Percentiles rank a stretch among this genome's conserved stretches.
Conservation (phyloP, 2,797 vertebrate genomes). For the Girardinus metallicus region DNA sequence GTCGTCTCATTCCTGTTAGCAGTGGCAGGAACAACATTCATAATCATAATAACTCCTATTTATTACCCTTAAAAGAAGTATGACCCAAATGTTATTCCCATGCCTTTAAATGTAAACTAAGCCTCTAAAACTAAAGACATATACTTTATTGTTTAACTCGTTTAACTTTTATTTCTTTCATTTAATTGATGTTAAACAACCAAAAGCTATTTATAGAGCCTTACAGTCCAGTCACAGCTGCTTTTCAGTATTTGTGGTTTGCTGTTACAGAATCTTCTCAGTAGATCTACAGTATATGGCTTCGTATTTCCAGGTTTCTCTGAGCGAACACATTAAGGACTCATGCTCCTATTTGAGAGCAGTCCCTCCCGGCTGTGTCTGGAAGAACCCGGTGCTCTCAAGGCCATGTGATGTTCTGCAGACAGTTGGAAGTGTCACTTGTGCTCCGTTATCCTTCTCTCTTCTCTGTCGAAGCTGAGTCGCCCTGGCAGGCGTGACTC, state of each 20-base stretch:
- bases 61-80: not conserved
- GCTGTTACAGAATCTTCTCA: conserved; percentile 36
- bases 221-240: conserved; percentile 25
- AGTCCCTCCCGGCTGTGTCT: conserved; percentile 56
- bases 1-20: too few relatives aligned
- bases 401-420: conserved; percentile 67
- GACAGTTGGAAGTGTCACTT: conserved; percentile 74
- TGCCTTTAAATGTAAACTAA: not conserved
- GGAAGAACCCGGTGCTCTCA: conserved; percentile 49
- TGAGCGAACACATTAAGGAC: conserved; percentile 47
- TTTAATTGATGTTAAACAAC: conserved; percentile 11
- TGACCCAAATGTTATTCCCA: not conserved
- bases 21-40: not conserved
- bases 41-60: not conserved
- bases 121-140: not conserved
- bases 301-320: conserved; percentile 47
- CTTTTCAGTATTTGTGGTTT: conserved; percentile 30
- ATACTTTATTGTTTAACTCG: not conserved
- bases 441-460: conserved; percentile 64
- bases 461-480: conserved; percentile 70
- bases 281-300: conserved; percentile 21
- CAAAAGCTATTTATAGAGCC: conserved; percentile 24
- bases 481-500: conserved; percentile 73
- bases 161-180: conserved; percentile 6
- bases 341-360: conserved; percentile 49